Conservation (phyloP, 2,888 invertebrate genomes). For the Conchocele bisecta region DNA sequence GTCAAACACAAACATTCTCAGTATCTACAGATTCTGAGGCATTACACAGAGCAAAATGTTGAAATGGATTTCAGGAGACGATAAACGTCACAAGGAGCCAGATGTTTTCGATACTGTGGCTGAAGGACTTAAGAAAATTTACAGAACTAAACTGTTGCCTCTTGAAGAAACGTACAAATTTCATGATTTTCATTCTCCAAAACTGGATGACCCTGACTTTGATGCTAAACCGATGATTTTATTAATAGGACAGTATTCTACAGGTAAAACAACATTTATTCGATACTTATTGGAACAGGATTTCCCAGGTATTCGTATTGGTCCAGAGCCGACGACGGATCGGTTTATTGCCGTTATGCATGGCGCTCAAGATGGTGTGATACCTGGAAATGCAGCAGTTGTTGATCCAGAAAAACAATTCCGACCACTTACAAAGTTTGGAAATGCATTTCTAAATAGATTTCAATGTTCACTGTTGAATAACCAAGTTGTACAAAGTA, state of each 20-base stretch:
- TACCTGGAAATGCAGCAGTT: conserved; percentile 98
- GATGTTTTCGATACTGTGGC: conserved; percentile 91
- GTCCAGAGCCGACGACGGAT: conserved; percentile 99
- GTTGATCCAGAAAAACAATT: conserved; percentile 99
- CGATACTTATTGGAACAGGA: conserved; percentile 91
- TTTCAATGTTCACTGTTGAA: conserved; percentile 96
- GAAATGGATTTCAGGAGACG: conserved; percentile 76
- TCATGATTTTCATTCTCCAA: conserved; percentile 83
- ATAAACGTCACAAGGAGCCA: conserved; percentile 82
- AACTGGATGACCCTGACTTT: conserved; percentile 93
- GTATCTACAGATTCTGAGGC: too few relatives aligned
- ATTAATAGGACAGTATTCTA: conserved; percentile 99
- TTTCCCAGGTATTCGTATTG: conserved; percentile 98
- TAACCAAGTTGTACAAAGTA: conserved; percentile 95
- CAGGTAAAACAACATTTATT: conserved; percentile 89
- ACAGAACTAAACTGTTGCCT: conserved; percentile 80
- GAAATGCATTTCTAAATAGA: conserved; percentile 98
- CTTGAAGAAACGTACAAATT: conserved; percentile 82
- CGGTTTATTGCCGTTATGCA: conserved; percentile 99
- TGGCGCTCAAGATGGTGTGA: conserved; percentile 91
- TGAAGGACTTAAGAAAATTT: conserved; percentile 93
- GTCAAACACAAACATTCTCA: too few relatives aligned
- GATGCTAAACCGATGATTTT: conserved; percentile 99
- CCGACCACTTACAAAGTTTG: conserved; percentile 95
- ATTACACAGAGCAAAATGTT: conserved; percentile 66